Evolutionary conservation across 2,888 invertebrate species (phyloP), one percentile per base, ranked within the genome.

Genomic region (Callimorpha dominula): DNA sequence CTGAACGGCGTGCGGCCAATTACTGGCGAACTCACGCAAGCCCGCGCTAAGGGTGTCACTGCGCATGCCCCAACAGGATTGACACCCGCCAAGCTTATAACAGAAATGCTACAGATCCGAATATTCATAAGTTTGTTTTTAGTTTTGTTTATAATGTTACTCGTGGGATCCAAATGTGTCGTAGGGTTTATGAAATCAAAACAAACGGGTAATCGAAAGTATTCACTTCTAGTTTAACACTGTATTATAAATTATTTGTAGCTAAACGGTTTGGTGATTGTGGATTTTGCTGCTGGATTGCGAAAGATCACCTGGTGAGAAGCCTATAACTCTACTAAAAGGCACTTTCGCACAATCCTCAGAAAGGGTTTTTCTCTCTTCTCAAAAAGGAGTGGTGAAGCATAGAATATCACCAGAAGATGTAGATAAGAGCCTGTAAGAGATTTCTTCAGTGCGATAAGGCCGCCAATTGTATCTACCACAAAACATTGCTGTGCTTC

Each of bases 91-190:
- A 84, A 91, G 88, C 91, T 90, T 91, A 87, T 87, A 79, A 67
- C 84, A 87, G 84, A 86, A 86, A 85, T 81, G 83, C 81, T 85
- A 86, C 83, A 86, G 82, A 81, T 86, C 87, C 82, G 89, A 92
- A 94, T 93, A 93, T 93, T 93, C 91, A 92, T 92, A 94, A 94
- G 93, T 94, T 92, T 91, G 88, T 92, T 92, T 91, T 90, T 91
- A 93, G 91, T 93, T 93, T 93, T 91, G 90, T 91, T 92, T 91
- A 89, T 82, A 88, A 93, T 92, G 89, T 86, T 87, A 74, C 91
- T 89, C 87, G 71, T 63, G 88, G 85, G 87, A 85, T 70, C 74
- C 72, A 71, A 75, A 76, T 67, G 79, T 82, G 81, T 71, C 75
- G 72, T 75, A 62, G 79, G 81, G 84, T 83, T 86, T 78, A 68